Conservation (phyloP, 2,888 invertebrate species). For the Orchesella flavescens region DNA sequence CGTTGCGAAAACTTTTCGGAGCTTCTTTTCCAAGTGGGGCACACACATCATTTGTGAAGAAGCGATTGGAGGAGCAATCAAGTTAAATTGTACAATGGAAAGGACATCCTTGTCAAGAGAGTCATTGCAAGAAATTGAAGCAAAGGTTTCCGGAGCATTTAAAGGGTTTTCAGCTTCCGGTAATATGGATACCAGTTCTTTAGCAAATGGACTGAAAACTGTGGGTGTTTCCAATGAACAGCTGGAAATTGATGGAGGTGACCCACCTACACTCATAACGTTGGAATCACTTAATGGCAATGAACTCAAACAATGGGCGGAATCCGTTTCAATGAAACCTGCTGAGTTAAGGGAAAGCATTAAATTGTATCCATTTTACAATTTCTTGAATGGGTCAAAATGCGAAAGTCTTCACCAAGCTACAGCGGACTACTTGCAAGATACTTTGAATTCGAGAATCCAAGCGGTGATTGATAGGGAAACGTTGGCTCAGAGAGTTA, state of each 20-base stretch:
- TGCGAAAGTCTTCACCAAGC: not conserved
- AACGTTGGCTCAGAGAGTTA: not conserved
- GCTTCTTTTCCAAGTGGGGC: conserved; percentile 43
- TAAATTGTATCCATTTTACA: conserved; percentile 18
- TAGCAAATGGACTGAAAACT: not conserved
- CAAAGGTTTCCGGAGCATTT: not conserved
- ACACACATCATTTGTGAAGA: conserved; percentile 26
- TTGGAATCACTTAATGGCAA: not conserved
- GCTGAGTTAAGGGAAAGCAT: conserved; percentile 3
- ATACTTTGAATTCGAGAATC: not conserved
- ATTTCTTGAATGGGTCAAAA: not conserved
- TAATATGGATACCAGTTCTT: too few relatives aligned
- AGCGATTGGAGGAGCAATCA: conserved; percentile 25
- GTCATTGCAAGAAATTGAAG: not conserved
- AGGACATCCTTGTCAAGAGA: not conserved
- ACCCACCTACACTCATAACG: not conserved
- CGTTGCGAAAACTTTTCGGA: not conserved
- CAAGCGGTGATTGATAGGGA: not conserved
- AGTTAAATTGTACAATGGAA: not conserved
- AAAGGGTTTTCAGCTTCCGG: not conserved
- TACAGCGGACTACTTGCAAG: not conserved
- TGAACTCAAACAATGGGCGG: not conserved
- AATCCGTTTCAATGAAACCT: not conserved
- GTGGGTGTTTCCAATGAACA: not conserved
- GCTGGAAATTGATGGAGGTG: conserved; percentile 1